phyloP scores from a whole-genome alignment of 1,140 invertebrate species.

The Trachymyrmex septentrionalis region DNA sequence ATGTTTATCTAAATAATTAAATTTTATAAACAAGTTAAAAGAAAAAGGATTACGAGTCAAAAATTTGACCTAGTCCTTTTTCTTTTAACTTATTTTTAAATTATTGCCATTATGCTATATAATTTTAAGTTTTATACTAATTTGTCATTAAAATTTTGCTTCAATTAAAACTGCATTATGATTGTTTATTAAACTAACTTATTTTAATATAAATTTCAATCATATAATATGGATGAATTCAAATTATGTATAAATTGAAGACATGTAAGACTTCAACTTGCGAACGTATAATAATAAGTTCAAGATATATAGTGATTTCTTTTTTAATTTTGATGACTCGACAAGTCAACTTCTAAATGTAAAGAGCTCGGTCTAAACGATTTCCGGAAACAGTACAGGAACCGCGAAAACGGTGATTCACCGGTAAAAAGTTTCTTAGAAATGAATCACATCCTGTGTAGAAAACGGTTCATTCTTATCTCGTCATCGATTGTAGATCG shows the following conservation, averaged over 20 bases:
- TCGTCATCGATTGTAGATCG: conserved; percentile 32
- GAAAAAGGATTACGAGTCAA: too few relatives aligned
- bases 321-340: conserved; percentile 64
- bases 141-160: background rate
- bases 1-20: background rate
- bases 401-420: conserved; percentile 60
- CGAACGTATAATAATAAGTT: conserved; percentile 3
- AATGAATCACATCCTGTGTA: conserved; percentile 37
- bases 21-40: too few relatives aligned
- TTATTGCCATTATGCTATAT: too few relatives aligned
- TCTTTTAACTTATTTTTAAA: too few relatives aligned
- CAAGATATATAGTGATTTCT: conserved; percentile 21
- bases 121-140: background rate
- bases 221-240: background rate
- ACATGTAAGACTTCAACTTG: background rate
- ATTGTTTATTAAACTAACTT: background rate
- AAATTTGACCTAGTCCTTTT: too few relatives aligned
- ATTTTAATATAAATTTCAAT: background rate
- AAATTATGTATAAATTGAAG: background rate
- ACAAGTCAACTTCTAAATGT: conserved; percentile 47
- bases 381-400: conserved; percentile 64
- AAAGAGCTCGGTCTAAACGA: conserved; percentile 56
- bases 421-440: conserved; percentile 44
- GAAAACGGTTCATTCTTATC: conserved; percentile 42
- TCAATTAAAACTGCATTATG: background rate